A percentile compares a stretch with the other conserved stretches of the same genome.
phyloP scores from a whole-genome alignment of 2,888 invertebrate genomes.

The Melinaea marsaeus region DNA sequence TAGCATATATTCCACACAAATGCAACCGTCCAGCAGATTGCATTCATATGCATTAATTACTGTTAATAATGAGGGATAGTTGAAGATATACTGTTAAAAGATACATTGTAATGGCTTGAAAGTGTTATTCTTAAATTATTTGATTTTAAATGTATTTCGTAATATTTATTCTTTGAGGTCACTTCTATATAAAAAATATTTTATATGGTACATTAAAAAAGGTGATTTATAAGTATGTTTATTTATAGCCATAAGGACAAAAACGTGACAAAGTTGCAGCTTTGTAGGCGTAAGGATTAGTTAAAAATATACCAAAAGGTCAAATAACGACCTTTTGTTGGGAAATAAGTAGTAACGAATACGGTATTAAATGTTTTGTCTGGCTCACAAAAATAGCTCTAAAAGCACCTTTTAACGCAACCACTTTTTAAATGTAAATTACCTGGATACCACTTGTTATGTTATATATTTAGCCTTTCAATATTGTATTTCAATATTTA shows the following conservation, averaged over 20 bases:
- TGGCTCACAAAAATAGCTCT: background rate
- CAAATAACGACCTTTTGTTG: constrained; percentile 15
- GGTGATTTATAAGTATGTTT: background rate
- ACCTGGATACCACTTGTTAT: too few species aligned
- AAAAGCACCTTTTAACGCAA: background rate
- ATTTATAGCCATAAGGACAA: background rate
- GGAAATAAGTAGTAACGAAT: background rate
- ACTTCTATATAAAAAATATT: too few species aligned
- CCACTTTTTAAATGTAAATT: background rate
- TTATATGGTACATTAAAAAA: background rate
- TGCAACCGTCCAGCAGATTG: too few species aligned
- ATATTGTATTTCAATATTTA: background rate
- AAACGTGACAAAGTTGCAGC: constrained; percentile 17
- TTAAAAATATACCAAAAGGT: constrained; percentile 22
- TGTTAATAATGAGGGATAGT: too few species aligned
- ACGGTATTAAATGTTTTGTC: background rate
- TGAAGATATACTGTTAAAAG: too few species aligned
- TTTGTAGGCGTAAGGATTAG: constrained; percentile 22
- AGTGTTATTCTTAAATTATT: too few species aligned
- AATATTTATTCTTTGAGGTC: too few species aligned
- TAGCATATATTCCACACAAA: constrained; percentile 54
- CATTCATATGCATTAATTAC: too few species aligned
- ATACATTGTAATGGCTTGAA: too few species aligned
- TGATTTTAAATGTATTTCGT: background rate
- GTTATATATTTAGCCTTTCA: too few species aligned